Evolutionary conservation across 2,113 vertebrate genomes (phyloP).

Genomic region (Aptenodytes patagonicus): DNA sequence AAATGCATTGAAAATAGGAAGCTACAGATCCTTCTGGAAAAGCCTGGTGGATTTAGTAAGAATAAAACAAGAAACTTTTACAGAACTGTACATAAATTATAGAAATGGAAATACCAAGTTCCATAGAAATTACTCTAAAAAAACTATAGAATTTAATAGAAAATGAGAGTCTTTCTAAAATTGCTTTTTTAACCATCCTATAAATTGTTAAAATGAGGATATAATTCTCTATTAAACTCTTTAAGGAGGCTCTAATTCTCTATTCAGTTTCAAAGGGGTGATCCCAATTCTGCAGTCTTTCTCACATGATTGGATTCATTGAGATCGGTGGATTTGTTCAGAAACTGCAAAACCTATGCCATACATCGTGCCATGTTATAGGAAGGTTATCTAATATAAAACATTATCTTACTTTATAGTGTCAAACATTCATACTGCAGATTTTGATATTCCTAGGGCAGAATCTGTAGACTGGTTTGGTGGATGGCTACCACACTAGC

Average conservation of each 20-base stretch:
- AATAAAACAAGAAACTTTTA: not conserved
- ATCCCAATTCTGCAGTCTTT: not conserved
- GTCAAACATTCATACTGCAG: not conserved
- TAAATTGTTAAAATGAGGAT: not conserved
- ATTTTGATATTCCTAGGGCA: not conserved
- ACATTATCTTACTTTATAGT: not conserved
- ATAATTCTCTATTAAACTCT: not conserved
- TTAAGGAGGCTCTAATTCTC: not conserved
- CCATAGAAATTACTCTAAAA: not conserved
- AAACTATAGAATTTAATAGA: not conserved
- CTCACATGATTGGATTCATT: not conserved
- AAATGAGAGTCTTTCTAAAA: not conserved
- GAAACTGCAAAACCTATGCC: not conserved
- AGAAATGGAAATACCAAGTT: not conserved
- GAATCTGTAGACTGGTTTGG: not conserved
- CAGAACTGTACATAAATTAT: not conserved
- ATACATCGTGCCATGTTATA: not conserved
- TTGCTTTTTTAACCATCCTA: not conserved
- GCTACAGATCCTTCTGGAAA: not conserved
- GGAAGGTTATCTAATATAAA: not conserved
- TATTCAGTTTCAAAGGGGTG: not conserved
- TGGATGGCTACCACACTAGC: fast-evolving
- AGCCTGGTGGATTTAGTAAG: not conserved
- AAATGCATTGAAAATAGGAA: not conserved
- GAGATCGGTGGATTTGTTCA: not conserved